Percentiles rank a stretch among this genome's conserved stretches.
These are phyloP conservation scores for Pyrocoelia pectoralis DNA, from an alignment of 2,888 invertebrate species.

Conservation along the genomic window DNA sequence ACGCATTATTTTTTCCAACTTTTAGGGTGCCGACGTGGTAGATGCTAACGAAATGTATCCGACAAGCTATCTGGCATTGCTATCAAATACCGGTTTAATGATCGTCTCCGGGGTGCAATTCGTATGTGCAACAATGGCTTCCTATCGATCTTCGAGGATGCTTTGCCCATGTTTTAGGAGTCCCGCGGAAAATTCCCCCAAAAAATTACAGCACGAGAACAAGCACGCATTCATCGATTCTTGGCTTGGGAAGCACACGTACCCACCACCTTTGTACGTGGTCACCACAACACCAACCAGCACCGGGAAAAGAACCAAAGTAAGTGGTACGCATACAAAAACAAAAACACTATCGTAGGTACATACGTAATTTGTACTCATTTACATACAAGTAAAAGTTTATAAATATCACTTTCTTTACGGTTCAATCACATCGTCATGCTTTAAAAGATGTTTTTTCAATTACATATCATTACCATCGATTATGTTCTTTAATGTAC, in stretches of 20 bases:
- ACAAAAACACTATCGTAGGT: too few relatives aligned
- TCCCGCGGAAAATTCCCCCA: constrained; percentile 47
- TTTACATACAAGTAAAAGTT: constrained; percentile 19
- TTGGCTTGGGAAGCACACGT: constrained; percentile 64
- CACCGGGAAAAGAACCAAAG: constrained; percentile 43
- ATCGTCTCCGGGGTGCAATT: constrained; percentile 68
- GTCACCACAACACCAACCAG: constrained; percentile 48
- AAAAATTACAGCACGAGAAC: constrained; percentile 55
- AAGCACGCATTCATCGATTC: constrained; percentile 66
- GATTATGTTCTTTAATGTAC: not conserved
- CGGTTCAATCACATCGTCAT: constrained; percentile 15
- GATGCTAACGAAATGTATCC: constrained; percentile 39
- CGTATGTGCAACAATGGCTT: constrained; percentile 62
- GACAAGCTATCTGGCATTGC: constrained; percentile 65
- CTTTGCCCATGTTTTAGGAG: constrained; percentile 67
- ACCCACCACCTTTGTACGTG: constrained; percentile 48
- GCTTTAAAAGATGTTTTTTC: not conserved
- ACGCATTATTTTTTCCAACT: not conserved
- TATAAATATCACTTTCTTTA: constrained; percentile 18
- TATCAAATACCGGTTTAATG: constrained; percentile 70
- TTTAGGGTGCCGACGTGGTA: constrained; percentile 17
- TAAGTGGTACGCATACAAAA: constrained; percentile 24
- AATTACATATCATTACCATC: constrained; percentile 9
- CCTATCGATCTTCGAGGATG: constrained; percentile 65
- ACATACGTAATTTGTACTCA: not conserved